Base-by-base conservation (phyloP, 2,888 invertebrate species). In the Sarcophaga caerulescens region DNA sequence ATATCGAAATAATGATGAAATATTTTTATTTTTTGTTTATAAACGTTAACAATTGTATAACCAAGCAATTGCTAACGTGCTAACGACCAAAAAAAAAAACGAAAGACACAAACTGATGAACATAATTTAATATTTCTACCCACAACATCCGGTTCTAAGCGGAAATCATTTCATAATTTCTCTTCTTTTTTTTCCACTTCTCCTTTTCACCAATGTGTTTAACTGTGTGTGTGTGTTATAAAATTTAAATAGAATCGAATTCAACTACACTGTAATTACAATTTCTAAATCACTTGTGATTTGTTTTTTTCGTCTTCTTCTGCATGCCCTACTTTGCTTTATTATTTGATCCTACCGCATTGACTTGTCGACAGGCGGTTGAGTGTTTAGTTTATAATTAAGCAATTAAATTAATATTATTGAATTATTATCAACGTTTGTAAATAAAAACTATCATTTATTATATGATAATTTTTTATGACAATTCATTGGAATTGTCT, bases 131-230 rank as follows among this genome's bases (percentile, higher is more conserved):
- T 73, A 73, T 63, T 69, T 62, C 25, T 69, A 62, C 63, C 47
- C 74, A 71, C 74, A 84, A 79, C 21, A 74, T 84, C 78, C 83
- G 78, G 25, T 59, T 78, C 17, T 12, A 59, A 63, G 19, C 83
- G 78, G 74, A 79, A 79, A 69, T 25, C 45, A 59, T 62, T 59
- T 10, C 8, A 35, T 35, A 10, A 52, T 52, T 52, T 52, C 17
- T 52, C 52, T 52, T 47, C n/a, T 12, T 47, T 68, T 19, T 25
- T 44, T 8, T 10, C 21, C 47, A 35, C 68, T 68, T 4, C 44
- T 35, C n/a, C 73, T 57, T 57, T n/a, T 17, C 57, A 57, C 17
- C 6, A 14, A 57, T 57, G 6, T 17, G 57, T 17, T n/a, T 17
- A 17, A 57, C 60, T 21, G 21, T 19, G 60, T 60, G 19, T 17